Conservation (phyloP, 2,797 vertebrate species). For the Pampus argenteus region DNA sequence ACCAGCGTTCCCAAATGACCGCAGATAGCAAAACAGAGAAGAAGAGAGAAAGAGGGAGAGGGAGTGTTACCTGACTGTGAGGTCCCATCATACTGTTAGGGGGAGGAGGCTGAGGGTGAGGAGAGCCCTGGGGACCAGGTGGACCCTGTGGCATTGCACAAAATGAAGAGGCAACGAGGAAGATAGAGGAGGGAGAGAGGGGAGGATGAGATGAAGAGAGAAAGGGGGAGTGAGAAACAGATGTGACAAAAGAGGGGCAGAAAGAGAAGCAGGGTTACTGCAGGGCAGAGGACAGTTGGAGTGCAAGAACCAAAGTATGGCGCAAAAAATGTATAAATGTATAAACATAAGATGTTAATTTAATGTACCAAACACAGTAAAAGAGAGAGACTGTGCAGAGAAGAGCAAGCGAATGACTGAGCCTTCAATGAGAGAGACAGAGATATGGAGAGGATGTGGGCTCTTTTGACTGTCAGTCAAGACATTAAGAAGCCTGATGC, state of each 20-base stretch:
- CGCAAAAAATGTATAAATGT: conserved; percentile 35
- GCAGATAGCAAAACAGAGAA: conserved; percentile 58
- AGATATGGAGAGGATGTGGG: conserved; percentile 70
- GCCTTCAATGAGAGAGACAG: conserved; percentile 63
- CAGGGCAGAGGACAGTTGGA: conserved; percentile 87
- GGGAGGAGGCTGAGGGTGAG: conserved; percentile 99
- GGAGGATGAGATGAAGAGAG: conserved; percentile 45
- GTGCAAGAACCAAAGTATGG: conserved; percentile 75
- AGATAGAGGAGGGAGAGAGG: conserved; percentile 68
- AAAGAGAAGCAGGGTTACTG: conserved; percentile 88
- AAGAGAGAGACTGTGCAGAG: conserved; percentile 52
- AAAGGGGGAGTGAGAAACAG: conserved; percentile 48
- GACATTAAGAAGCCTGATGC: conserved; percentile 76
- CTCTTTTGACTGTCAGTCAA: conserved; percentile 79
- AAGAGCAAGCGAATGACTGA: conserved; percentile 71
- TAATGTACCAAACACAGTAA: conserved; percentile 50
- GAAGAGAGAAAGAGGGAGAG: conserved; percentile 67
- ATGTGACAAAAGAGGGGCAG: conserved; percentile 55
- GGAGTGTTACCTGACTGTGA: conserved; percentile 96
- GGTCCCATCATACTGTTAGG: conserved; percentile 99
- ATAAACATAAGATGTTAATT: conserved; percentile 58
- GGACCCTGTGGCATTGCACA: conserved; percentile 93
- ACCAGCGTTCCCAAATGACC: conserved; percentile 60
- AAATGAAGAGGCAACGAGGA: conserved; percentile 85
- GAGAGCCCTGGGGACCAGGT: conserved; percentile 99